A percentile compares a stretch with the other conserved stretches of the same genome.
phyloP scores from a whole-genome alignment of 1,140 invertebrate species.

The Heliothis subflexa region DNA sequence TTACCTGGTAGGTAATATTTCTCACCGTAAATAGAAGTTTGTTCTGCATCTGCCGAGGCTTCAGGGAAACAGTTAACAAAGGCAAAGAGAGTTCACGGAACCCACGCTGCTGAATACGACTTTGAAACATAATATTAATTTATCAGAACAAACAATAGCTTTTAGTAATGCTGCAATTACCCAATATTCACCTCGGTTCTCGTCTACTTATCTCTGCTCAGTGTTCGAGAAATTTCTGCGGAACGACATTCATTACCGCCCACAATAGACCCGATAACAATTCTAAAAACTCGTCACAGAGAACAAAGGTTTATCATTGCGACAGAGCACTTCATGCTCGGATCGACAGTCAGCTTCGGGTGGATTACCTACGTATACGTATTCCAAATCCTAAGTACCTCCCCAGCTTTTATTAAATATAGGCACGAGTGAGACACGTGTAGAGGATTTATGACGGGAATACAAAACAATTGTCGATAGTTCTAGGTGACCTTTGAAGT shows the following conservation, averaged over 20 bases:
- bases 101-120: no score
- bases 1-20: no score
- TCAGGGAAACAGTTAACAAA: no score
- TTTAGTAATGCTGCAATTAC: conserved; percentile 48
- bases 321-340: conserved; percentile 55
- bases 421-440: background rate
- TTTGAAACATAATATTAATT: no score
- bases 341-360: conserved; percentile 41
- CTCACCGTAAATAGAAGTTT: no score
- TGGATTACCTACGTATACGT: conserved; percentile 24
- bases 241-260: conserved; percentile 68
- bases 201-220: conserved; percentile 55
- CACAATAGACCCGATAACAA: conserved; percentile 70
- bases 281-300: conserved; percentile 69
- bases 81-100: background rate
- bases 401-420: conserved; percentile 19
- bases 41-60: no score
- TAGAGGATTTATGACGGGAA: conserved; percentile 5
- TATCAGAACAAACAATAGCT: no score
- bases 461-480: background rate
- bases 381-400: conserved; percentile 22
- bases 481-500: background rate
- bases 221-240: conserved; percentile 57
- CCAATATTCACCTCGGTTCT: conserved; percentile 55
- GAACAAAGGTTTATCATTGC: conserved; percentile 69